Evolutionary conservation across 2,888 invertebrate genomes (phyloP), one percentile per base, ranked within the genome.

Genomic region (Bellardia pandia): DNA sequence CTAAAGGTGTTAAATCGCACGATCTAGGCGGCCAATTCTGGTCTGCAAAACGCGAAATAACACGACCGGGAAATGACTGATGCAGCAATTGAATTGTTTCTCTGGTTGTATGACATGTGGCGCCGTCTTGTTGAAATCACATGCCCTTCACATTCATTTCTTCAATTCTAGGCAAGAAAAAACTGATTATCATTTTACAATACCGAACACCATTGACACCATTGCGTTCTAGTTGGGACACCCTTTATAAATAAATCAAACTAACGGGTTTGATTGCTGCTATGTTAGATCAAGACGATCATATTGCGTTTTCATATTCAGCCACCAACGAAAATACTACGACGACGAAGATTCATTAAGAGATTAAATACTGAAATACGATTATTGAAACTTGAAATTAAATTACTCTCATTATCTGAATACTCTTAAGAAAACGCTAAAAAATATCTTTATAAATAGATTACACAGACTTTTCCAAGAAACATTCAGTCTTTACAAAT

Each of bases 361-460:
- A 79, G 81, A 77, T 53, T 48, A n/a, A 37, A 48, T 2, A 13
- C 1, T 45, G 8, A 53, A 23, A 23, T 23, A 23, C 23, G 23
- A 23, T 23, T 23, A 23, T 23, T 23, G 23, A 23, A 23, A 23
- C 23, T 51, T 14, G 13, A 48, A n/a, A 40, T 40, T 33, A 8
- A 40, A 37, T 51, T 23, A 30, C 8, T 14, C 66, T 33, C 40
- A 68, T 60, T 68, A 51, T 75, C 64, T 75, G 5, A 58, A 75
- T 40, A 58, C 83, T 76, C 56, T 58, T 68, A 37, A 66, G 37
- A 5, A 51, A 82, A 9, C 53, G 4, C 42, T 16, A 16, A 72
- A 51, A 11, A 8, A 30, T 48, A 14, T 60, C 45, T 72, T 83
- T 80, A 80, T 85, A 85, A 80, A 85, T 75, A 85, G 45, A 69